These are phyloP conservation scores for silkworm (Bombyx mori) DNA, from an alignment of 1,140 invertebrate species.

Conservation along the genomic window DNA sequence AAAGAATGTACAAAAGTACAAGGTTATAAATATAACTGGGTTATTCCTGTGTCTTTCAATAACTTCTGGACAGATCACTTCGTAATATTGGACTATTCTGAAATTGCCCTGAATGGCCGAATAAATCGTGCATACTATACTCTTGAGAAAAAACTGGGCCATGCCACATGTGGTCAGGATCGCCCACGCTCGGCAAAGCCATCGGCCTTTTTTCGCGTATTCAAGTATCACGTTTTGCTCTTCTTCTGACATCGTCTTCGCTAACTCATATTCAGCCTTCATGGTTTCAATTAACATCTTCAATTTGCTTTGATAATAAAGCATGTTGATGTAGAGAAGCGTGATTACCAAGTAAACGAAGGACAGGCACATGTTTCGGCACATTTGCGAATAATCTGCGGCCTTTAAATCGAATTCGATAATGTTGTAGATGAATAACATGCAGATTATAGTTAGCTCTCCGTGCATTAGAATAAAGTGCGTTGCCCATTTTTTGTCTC, in stretches of 20 bases:
- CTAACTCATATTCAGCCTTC: neutral
- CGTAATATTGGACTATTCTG: slow-evolving; percentile 25
- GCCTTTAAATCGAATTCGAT: slow-evolving; percentile 29
- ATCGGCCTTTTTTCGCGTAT: slow-evolving; percentile 22
- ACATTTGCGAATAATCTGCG: slow-evolving; percentile 27
- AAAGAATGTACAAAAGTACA: slow-evolving; percentile 15
- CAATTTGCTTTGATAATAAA: too few species aligned
- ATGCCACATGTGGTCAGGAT: slow-evolving; percentile 6
- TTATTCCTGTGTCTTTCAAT: slow-evolving; percentile 26
- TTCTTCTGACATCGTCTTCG: slow-evolving; percentile 11
- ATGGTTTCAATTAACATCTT: too few species aligned
- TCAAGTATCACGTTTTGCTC: slow-evolving; percentile 16
- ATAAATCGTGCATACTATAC: slow-evolving; percentile 19
- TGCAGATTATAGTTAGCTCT: slow-evolving; percentile 13
- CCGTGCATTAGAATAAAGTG: slow-evolving; percentile 22
- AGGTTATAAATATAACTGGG: slow-evolving; percentile 5
- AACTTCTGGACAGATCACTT: slow-evolving; percentile 25
- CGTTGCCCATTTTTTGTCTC: slow-evolving; percentile 31
- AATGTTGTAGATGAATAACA: slow-evolving; percentile 23
- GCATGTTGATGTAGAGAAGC: slow-evolving; percentile 15
- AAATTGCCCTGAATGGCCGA: slow-evolving; percentile 15
- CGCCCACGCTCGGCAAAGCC: slow-evolving; percentile 25
- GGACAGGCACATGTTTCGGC: slow-evolving; percentile 28
- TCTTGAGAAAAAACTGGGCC: slow-evolving; percentile 19
- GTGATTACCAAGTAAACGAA: slow-evolving; percentile 22